phyloP scores from a whole-genome alignment of 2,797 vertebrate genomes.

The Hemitrygon akajei region DNA sequence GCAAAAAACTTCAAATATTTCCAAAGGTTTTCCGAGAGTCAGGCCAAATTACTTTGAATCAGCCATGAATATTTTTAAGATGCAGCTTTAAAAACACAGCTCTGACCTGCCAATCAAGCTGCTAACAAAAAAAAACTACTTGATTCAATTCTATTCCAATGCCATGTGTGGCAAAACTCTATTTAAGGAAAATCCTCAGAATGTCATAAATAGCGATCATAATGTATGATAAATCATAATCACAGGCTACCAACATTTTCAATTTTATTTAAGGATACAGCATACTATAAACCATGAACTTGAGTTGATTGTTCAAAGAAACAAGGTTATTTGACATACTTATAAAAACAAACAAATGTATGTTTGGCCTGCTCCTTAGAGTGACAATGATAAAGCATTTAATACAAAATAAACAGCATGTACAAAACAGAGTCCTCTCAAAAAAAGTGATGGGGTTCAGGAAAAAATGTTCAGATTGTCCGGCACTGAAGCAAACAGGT shows the following conservation, averaged over 20 bases:
- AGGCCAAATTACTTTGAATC: not conserved
- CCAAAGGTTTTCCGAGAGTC: not conserved
- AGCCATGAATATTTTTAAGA: not conserved
- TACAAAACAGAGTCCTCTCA: conserved; percentile 6
- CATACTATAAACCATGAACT: conserved; percentile 18
- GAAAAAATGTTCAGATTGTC: not conserved
- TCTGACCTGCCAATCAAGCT: not conserved
- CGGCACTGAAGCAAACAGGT: not conserved
- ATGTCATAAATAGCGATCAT: not conserved
- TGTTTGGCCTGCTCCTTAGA: not conserved
- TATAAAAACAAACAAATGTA: conserved; percentile 17
- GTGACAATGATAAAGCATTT: conserved; percentile 21
- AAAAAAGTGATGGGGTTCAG: conserved; percentile 9
- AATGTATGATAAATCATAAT: not conserved
- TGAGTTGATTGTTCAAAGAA: conserved; percentile 25
- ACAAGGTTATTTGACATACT: conserved; percentile 19
- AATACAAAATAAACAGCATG: conserved; percentile 34
- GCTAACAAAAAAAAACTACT: not conserved
- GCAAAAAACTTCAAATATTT: not conserved
- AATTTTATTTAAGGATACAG: conserved; percentile 28
- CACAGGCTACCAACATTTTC: not conserved
- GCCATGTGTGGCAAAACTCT: not conserved
- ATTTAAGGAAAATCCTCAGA: not conserved
- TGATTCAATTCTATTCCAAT: not conserved
- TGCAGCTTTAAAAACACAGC: not conserved